A percentile compares a stretch with the other conserved stretches of the same genome.
phyloP scores from a whole-genome alignment of 2,113 vertebrate species.

The Mixornis gularis region DNA sequence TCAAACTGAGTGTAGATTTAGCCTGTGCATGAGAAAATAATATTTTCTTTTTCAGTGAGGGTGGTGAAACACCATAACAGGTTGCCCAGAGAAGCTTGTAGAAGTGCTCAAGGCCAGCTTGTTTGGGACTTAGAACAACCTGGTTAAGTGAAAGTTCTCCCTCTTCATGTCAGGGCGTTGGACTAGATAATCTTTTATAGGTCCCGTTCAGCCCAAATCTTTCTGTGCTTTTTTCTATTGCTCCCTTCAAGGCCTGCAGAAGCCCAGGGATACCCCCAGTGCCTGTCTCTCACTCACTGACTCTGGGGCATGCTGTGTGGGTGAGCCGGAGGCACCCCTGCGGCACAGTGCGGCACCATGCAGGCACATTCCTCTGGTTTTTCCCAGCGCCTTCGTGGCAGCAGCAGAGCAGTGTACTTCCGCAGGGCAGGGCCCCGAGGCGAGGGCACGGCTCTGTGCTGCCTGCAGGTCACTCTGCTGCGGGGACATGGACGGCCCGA shows the following conservation, averaged over 20 bases:
- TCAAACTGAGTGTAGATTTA: background rate
- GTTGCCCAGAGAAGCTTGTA: background rate
- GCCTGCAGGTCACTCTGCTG: background rate
- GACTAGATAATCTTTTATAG: background rate
- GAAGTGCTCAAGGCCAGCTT: background rate
- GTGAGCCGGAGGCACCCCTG: fast-evolving
- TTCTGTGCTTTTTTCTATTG: too few relatives aligned
- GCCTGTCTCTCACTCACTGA: fast-evolving
- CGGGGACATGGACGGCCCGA: too few relatives aligned
- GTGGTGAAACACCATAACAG: background rate
- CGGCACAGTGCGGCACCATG: fast-evolving
- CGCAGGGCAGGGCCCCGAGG: background rate
- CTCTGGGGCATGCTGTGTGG: fast-evolving
- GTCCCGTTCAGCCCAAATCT: background rate
- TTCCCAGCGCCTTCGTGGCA: fast-evolving
- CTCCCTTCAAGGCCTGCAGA: background rate
- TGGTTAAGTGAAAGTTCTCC: background rate
- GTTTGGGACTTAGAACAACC: background rate
- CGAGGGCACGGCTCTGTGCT: fast-evolving
- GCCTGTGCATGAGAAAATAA: background rate
- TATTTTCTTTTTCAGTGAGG: background rate
- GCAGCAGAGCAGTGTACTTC: background rate
- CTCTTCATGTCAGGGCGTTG: background rate
- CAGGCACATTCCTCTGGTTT: background rate
- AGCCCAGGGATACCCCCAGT: too few relatives aligned